A percentile compares a stretch with the other conserved stretches of the same genome.
These are phyloP conservation scores for Gyps fulvus DNA, from an alignment of 2,113 vertebrate genomes.

Conservation along the genomic window DNA sequence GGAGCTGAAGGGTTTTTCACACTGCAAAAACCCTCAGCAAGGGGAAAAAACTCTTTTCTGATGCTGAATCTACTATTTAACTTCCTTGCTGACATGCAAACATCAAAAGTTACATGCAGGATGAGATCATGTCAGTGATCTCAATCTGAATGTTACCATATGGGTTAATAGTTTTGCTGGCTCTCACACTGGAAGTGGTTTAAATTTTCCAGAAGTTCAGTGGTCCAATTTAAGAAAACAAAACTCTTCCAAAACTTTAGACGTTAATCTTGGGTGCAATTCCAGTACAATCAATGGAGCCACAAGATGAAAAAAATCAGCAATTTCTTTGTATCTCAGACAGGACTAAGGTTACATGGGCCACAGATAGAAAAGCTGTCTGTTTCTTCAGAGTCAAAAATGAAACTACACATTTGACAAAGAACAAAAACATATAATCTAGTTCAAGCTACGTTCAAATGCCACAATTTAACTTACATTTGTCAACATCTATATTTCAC, in stretches of 20 bases:
- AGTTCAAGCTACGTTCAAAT: neutral
- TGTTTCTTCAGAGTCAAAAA: neutral
- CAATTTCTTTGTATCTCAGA: neutral
- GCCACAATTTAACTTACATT: neutral
- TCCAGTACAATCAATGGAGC: neutral
- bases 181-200: neutral
- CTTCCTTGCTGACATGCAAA: conserved; percentile 24
- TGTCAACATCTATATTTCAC: neutral
- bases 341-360: neutral
- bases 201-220: conserved; percentile 32
- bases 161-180: conserved; percentile 29
- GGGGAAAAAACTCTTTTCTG: neutral
- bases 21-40: neutral
- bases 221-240: neutral
- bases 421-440: neutral
- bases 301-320: neutral
- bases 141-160: conserved; percentile 34
- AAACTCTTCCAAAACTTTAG: neutral
- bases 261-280: neutral
- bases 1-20: neutral
- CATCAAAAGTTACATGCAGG: neutral
- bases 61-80: neutral
- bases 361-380: neutral
- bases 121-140: conserved; percentile 49
- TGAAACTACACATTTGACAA: neutral